phyloP scores from a whole-genome alignment of 2,888 invertebrate genomes.

The Andrena minutula region DNA sequence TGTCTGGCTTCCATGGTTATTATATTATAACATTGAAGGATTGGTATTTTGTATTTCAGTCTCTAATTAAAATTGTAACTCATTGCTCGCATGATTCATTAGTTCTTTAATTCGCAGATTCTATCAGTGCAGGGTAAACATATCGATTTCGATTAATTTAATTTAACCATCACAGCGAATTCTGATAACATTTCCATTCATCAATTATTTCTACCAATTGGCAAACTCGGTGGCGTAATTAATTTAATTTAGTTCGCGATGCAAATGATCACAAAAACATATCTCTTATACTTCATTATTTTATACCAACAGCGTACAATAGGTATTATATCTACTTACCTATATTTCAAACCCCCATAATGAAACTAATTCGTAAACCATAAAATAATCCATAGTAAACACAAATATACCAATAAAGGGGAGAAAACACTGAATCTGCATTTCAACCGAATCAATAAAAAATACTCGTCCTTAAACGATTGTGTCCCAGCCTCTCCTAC shows the following conservation, averaged over 20 bases:
- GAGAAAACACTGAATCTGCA: neutral
- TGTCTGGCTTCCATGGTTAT: neutral
- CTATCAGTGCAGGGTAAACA: neutral
- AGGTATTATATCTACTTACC: no score
- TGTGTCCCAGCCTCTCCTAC: no score
- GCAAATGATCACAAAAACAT: no score
- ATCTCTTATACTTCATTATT: no score
- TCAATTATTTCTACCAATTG: neutral
- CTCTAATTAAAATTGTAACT: neutral
- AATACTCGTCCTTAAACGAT: no score
- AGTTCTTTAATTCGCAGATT: constrained; percentile 5
- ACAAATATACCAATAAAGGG: neutral
- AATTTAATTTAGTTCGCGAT: neutral
- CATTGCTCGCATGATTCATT: neutral
- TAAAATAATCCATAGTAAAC: neutral
- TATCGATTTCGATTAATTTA: neutral
- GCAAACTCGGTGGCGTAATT: neutral
- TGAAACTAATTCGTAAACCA: neutral
- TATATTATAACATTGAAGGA: neutral
- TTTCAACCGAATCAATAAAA: no score
- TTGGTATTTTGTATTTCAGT: neutral
- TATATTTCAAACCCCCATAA: no score
- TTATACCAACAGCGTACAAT: no score
- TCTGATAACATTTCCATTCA: neutral
- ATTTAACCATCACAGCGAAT: neutral